Evolutionary conservation across 1,140 invertebrate genomes (phyloP).

Genomic region (Metopolophium dirhodum): DNA sequence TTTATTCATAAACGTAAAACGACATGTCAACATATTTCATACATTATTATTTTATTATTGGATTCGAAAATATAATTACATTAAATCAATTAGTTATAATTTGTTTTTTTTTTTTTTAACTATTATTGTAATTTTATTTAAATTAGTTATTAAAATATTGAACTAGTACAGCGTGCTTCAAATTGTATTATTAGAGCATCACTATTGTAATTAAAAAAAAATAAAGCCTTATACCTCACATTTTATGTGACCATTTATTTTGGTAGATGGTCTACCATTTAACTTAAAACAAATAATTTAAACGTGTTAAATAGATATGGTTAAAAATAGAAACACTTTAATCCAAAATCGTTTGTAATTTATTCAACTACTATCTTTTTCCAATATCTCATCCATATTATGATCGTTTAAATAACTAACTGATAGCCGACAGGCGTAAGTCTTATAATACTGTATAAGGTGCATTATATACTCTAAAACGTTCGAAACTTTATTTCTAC

Average conservation of each 20-base stretch:
- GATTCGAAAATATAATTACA: background rate
- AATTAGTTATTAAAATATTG: background rate
- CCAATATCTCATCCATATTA: background rate
- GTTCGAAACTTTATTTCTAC: background rate
- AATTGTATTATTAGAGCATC: background rate
- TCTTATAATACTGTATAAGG: background rate
- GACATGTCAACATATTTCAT: background rate
- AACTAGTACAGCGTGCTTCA: background rate
- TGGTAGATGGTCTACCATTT: background rate
- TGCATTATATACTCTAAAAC: background rate
- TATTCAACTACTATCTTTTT: background rate
- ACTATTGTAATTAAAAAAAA: background rate
- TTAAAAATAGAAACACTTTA: background rate
- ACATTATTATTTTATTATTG: background rate
- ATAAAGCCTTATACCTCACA: background rate
- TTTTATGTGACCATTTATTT: background rate
- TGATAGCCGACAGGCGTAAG: background rate
- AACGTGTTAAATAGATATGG: background rate
- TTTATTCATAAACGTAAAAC: background rate
- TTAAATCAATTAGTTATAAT: background rate
- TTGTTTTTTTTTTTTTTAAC: background rate
- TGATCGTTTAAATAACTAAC: background rate
- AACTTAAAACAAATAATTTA: background rate
- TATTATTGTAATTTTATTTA: background rate
- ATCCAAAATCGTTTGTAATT: background rate